phyloP scores from a whole-genome alignment of 2,888 invertebrate genomes.

The Hirtodrosophila trivittata region DNA sequence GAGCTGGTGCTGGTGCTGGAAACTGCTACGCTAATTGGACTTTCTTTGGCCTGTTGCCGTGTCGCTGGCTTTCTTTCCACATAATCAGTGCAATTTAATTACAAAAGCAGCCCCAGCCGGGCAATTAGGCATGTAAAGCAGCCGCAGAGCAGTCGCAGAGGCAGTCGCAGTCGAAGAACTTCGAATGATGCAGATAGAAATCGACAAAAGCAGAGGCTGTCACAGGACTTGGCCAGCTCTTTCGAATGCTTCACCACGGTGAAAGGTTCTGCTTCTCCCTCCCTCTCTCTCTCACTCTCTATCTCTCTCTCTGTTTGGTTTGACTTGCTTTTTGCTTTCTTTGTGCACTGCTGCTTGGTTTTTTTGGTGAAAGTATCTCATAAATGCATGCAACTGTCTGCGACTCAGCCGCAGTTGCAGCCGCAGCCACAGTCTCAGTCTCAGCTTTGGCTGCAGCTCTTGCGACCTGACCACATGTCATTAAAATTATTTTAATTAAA shows the following conservation, averaged over 20 bases:
- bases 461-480: slow-evolving; percentile 51
- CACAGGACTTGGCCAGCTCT: slow-evolving; percentile 46
- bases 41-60: slow-evolving; percentile 49
- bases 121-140: slow-evolving; percentile 78
- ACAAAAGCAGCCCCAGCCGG: slow-evolving; percentile 51
- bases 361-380: slow-evolving; percentile 78
- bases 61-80: slow-evolving; percentile 53
- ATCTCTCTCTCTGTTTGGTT: slow-evolving; percentile 17
- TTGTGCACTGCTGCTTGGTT: slow-evolving; percentile 14
- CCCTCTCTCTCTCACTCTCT: neutral
- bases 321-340: slow-evolving; percentile 31
- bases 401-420: slow-evolving; percentile 2
- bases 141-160: slow-evolving; percentile 18
- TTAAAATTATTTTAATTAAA: slow-evolving; percentile 72
- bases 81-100: slow-evolving; percentile 77
- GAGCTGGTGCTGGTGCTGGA: slow-evolving; percentile 6
- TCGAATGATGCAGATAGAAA: slow-evolving; percentile 42
- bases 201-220: slow-evolving; percentile 41
- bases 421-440: neutral
- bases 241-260: slow-evolving; percentile 8
- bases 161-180: neutral
- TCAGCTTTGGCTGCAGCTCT: slow-evolving; percentile 1
- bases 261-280: slow-evolving; percentile 40
- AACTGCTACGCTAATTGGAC: slow-evolving; percentile 65
- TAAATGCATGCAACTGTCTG: slow-evolving; percentile 53